These are phyloP conservation scores for Drosophila sucinea DNA, from an alignment of 1,140 invertebrate species.

Conservation along the genomic window DNA sequence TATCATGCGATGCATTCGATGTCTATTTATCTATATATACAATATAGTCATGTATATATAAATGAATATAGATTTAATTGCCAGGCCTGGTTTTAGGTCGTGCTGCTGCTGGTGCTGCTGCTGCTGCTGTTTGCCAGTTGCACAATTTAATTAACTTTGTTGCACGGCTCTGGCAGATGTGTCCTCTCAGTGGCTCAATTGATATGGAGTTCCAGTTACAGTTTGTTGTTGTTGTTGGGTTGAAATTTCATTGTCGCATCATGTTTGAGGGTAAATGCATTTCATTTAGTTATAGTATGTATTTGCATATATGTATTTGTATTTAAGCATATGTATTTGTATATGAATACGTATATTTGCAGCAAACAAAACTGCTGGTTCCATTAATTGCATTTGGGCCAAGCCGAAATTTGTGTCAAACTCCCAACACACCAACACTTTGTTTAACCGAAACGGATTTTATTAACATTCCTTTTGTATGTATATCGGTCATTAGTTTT, in stretches of 20 bases:
- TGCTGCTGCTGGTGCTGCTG: constrained; percentile 22
- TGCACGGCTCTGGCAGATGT: constrained; percentile 49
- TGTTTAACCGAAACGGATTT: background rate
- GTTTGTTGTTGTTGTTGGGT: constrained; percentile 29
- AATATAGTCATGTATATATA: background rate
- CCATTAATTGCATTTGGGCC: constrained; percentile 26
- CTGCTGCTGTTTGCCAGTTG: constrained; percentile 39
- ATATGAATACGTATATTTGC: background rate
- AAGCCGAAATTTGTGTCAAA: constrained; percentile 20
- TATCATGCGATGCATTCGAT: constrained; percentile 17
- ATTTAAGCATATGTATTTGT: background rate
- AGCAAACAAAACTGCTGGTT: constrained; percentile 23
- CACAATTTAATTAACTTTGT: constrained; percentile 76
- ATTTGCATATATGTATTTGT: constrained; percentile 2
- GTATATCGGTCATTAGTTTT: too few relatives aligned
- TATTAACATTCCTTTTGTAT: background rate
- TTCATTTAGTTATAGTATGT: constrained; percentile 42
- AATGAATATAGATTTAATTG: constrained; percentile 64
- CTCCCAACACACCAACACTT: background rate
- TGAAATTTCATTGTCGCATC: constrained; percentile 54
- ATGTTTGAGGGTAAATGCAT: constrained; percentile 29
- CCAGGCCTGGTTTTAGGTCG: constrained; percentile 26
- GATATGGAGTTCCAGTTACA: constrained; percentile 18
- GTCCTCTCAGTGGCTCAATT: constrained; percentile 39
- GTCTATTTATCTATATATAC: background rate